A percentile compares a stretch with the other conserved stretches of the same genome.
Evolutionary conservation across 2,113 vertebrate genomes (phyloP).

Genomic region (Tor tambroides): DNA sequence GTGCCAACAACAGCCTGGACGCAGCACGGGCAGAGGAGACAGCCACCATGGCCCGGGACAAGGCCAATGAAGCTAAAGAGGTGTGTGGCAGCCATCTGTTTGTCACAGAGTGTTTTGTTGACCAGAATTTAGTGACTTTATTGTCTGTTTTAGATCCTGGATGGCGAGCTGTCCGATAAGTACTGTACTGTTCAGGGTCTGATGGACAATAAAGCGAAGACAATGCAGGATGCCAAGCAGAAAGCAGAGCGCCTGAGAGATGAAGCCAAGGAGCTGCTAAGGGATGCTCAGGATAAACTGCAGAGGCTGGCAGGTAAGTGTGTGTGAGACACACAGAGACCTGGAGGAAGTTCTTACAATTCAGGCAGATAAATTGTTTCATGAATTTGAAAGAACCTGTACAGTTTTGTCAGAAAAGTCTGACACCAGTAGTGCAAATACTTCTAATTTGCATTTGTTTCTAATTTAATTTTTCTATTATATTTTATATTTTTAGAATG

Average conservation of each 20-base stretch:
- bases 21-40: constrained; percentile 88
- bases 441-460: too few species aligned
- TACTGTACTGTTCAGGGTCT: constrained; percentile 86
- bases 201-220: constrained; percentile 85
- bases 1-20: constrained; percentile 89
- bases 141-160: constrained; percentile 79
- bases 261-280: constrained; percentile 85
- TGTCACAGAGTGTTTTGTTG: not conserved
- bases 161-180: constrained; percentile 85
- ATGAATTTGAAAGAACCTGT: too few species aligned
- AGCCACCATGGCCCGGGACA: constrained; percentile 81
- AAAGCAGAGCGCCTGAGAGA: constrained; percentile 86
- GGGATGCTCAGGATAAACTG: constrained; percentile 86
- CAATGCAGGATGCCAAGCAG: constrained; percentile 80
- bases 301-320: constrained; percentile 86
- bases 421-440: too few species aligned
- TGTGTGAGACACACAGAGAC: constrained; percentile 61
- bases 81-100: constrained; percentile 64
- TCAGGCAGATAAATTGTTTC: too few species aligned
- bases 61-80: constrained; percentile 91
- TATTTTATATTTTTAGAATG: too few species aligned
- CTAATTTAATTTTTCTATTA: too few species aligned
- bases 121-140: not conserved
- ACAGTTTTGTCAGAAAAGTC: not conserved
- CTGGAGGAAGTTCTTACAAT: not conserved